Percentiles rank a stretch among this genome's conserved stretches.
These are phyloP conservation scores for Nowickia ferox DNA, from an alignment of 2,888 invertebrate genomes.

Conservation along the genomic window DNA sequence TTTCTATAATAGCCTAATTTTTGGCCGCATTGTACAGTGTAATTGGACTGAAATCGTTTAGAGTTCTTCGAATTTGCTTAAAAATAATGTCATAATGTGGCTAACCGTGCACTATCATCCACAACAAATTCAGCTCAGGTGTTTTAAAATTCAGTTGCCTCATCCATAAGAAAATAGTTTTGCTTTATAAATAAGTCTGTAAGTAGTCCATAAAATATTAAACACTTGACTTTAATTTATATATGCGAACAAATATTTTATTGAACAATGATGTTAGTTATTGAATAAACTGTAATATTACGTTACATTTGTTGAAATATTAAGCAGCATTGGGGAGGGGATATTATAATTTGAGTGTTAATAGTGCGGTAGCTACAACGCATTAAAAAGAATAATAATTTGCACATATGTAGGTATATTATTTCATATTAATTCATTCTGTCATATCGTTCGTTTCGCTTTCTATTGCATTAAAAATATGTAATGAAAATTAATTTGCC, in stretches of 20 bases:
- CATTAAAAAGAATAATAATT: slow-evolving; percentile 18
- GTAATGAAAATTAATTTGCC: slow-evolving; percentile 38
- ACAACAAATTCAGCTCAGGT: too few relatives aligned
- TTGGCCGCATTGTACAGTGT: too few relatives aligned
- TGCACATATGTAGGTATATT: slow-evolving; percentile 6
- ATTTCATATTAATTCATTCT: slow-evolving; percentile 5
- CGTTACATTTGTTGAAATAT: slow-evolving; percentile 22
- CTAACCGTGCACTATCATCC: too few relatives aligned
- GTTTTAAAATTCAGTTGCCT: too few relatives aligned
- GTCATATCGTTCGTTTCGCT: background rate
- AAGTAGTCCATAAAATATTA: background rate
- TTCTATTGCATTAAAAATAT: slow-evolving; percentile 4
- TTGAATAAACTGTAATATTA: slow-evolving; percentile 51
- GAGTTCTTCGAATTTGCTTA: too few relatives aligned
- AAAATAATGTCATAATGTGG: too few relatives aligned
- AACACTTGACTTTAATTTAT: background rate
- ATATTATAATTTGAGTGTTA: slow-evolving; percentile 31
- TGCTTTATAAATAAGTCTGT: too few relatives aligned
- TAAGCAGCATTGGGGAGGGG: slow-evolving; percentile 22
- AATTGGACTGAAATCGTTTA: too few relatives aligned
- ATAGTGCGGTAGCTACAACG: slow-evolving; percentile 12
- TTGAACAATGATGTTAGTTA: slow-evolving; percentile 62
- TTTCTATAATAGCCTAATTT: too few relatives aligned
- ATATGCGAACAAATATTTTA: slow-evolving; percentile 70
- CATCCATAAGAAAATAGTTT: too few relatives aligned